Base-by-base conservation (phyloP, 2,888 invertebrate genomes). In the Steinernema hermaphroditum region DNA sequence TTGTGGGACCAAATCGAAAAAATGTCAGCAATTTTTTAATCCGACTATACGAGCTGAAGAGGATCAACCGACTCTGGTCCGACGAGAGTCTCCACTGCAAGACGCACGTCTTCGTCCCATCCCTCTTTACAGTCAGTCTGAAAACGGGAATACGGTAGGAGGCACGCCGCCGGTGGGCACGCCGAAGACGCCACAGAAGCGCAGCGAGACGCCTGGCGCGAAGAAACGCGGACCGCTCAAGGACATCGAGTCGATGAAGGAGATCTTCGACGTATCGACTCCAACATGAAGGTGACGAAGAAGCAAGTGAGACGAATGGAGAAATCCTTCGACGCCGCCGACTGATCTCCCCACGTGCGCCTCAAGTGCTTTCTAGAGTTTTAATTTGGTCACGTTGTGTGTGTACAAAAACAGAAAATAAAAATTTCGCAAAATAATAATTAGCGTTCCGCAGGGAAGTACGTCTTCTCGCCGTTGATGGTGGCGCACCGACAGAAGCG, bases 41-140 rank as follows among this genome's bases (percentile, higher is more conserved):
- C n/a, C n/a, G n/a, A n/a, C n/a, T n/a, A n/a, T n/a, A n/a, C n/a
- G 81, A 82, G 34, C 80, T 87, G 24, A 87, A 87, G 74, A 74
- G 86, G 62, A 85, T 83, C 41, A 87, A 87, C 80, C 84, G 85
- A 70, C 77, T 88, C 29, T 88, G 87, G 87, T 86, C 86, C 70
- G 87, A 86, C 74, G 87, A 88, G 78, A 86, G 86, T 74, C 78
- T 88, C 27, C 86, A 87, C 77, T 77, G 87, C 69, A 80, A 85
- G 22, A 84, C 87, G 68, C 77, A 79, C 75, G 76, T 87, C 41
- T 82, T 84, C 37, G 83, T 87, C 43, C 87, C 87, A 16, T 41
- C n/a, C n/a, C n/a, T n/a, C n/a, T 80, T 27, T 81, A 80, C 69
- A 69, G 77, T 6, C 68, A 19, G n/a, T 68, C 29, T 12, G 71